A percentile compares a stretch with the other conserved stretches of the same genome.
Conservation (phyloP, 1,140 invertebrate species). For the Elysia chlorotica region DNA sequence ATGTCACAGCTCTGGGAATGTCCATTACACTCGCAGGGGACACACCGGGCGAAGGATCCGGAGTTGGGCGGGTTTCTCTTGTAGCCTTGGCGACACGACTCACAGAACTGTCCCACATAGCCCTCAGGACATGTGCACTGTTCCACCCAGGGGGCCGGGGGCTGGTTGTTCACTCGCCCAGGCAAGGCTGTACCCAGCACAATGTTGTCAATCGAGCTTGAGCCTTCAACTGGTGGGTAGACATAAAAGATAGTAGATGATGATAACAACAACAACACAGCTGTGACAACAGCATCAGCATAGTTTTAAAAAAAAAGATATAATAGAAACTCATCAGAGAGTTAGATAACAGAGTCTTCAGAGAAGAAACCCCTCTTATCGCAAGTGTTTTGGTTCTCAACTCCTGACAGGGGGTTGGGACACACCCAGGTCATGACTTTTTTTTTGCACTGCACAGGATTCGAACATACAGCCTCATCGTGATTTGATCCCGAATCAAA, state of each 20-base stretch:
- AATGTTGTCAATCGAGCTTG: constrained; percentile 87
- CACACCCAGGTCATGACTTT: too few relatives aligned
- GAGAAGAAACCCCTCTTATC: too few relatives aligned
- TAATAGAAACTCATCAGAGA: not conserved
- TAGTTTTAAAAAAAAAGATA: not conserved
- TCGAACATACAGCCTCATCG: too few relatives aligned
- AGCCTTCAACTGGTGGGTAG: constrained; percentile 64
- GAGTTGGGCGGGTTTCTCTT: constrained; percentile 87
- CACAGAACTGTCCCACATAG: constrained; percentile 92
- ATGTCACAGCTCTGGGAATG: constrained; percentile 96
- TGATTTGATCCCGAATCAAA: too few relatives aligned
- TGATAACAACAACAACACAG: too few relatives aligned
- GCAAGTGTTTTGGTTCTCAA: too few relatives aligned
- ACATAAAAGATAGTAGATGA: too few relatives aligned
- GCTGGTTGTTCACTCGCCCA: constrained; percentile 74
- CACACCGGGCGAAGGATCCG: constrained; percentile 89
- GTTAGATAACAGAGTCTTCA: too few relatives aligned
- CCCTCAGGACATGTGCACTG: constrained; percentile 90
- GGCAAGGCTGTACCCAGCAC: constrained; percentile 83
- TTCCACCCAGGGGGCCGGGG: constrained; percentile 88
- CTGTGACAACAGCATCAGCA: too few relatives aligned
- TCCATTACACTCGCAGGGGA: constrained; percentile 93
- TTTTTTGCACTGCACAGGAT: too few relatives aligned
- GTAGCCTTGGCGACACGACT: constrained; percentile 93
- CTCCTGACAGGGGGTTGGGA: too few relatives aligned